Conservation (phyloP, 2,797 vertebrate genomes). For the Pyrocephalus nanus region DNA sequence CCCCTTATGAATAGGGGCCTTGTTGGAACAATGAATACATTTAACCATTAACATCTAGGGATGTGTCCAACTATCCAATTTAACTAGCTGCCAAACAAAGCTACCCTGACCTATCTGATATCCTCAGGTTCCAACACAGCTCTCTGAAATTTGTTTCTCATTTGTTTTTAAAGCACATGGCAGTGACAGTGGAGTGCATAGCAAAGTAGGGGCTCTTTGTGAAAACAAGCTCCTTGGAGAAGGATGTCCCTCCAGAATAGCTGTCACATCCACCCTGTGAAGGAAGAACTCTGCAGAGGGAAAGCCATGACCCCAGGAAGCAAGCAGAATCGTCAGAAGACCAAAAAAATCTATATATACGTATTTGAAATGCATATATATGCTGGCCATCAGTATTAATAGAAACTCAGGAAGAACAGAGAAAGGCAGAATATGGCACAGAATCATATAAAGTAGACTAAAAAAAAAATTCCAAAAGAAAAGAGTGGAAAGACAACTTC, state of each 20-base stretch:
- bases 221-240: rapidly evolving
- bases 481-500: not conserved
- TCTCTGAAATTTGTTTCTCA: slow-evolving; percentile 32
- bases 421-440: not conserved
- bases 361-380: not conserved
- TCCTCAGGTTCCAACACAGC: not conserved
- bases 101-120: slow-evolving; percentile 24
- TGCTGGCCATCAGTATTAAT: rapidly evolving
- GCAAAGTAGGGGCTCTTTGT: not conserved
- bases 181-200: not conserved
- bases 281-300: not conserved
- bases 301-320: not conserved
- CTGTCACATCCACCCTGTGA: not conserved
- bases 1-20: slow-evolving; percentile 61
- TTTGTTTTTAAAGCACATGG: not conserved
- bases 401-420: not conserved
- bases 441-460: not conserved
- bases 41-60: slow-evolving; percentile 61
- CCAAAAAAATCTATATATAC: not conserved
- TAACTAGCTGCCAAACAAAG: slow-evolving; percentile 61
- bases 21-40: slow-evolving; percentile 69
- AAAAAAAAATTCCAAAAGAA: not conserved
- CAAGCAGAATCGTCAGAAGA: not conserved
- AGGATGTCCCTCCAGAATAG: not conserved
- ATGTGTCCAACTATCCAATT: slow-evolving; percentile 45